Conservation (phyloP, 2,888 invertebrate species). For the Sminthurides aquaticus region DNA sequence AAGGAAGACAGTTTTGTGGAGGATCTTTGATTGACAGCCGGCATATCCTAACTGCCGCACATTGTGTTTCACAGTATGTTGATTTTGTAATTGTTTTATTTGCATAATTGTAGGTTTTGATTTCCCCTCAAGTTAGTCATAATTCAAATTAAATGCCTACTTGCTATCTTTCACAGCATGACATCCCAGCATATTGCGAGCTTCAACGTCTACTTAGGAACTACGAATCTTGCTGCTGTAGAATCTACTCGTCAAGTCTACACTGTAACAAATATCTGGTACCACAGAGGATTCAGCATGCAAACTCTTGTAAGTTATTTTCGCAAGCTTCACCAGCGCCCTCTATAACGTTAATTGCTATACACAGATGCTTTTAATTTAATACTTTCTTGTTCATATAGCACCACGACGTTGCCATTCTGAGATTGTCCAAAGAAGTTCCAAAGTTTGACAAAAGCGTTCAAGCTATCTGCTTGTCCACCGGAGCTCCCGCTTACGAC, state of each 20-base stretch:
- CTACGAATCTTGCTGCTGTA: background rate
- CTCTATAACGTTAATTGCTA: background rate
- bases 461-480: slow-evolving; percentile 69
- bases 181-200: slow-evolving; percentile 5
- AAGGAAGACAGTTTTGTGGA: slow-evolving; percentile 78
- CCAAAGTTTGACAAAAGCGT: slow-evolving; percentile 59
- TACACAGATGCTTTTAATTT: background rate
- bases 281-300: slow-evolving; percentile 72
- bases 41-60: slow-evolving; percentile 60
- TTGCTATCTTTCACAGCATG: slow-evolving; percentile 9
- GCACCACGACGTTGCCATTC: slow-evolving; percentile 76
- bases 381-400: slow-evolving; percentile 45
- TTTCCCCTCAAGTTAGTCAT: background rate
- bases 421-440: slow-evolving; percentile 70
- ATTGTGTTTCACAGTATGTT: slow-evolving; percentile 18
- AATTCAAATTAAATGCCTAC: too few species aligned
- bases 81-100: background rate
- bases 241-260: slow-evolving; percentile 12
- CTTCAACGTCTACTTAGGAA: slow-evolving; percentile 10
- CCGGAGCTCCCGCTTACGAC: slow-evolving; percentile 47
- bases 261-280: slow-evolving; percentile 29
- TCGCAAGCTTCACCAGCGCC: background rate
- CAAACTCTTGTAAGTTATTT: slow-evolving; percentile 61
- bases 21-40: slow-evolving; percentile 70
- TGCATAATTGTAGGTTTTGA: background rate